phyloP scores from a whole-genome alignment of 2,888 invertebrate species.

The Oegoconia quadripuncta region DNA sequence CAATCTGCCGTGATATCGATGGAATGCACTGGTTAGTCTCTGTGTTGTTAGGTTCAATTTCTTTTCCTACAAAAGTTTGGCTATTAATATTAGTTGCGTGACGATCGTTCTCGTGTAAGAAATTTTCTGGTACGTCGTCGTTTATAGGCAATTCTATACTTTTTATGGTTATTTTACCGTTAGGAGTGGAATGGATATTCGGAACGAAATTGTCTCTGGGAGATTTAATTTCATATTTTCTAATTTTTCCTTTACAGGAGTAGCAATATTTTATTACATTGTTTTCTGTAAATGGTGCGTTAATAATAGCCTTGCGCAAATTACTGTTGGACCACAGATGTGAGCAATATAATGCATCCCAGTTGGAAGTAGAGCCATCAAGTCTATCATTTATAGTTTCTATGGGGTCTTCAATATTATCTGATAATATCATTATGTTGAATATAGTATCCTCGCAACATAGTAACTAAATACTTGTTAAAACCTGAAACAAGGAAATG shows the following conservation, averaged over 20 bases:
- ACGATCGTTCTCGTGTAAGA: conserved; percentile 28
- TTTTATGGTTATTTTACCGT: conserved; percentile 28
- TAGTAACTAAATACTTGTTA: conserved; percentile 17
- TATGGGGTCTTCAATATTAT: conserved; percentile 39
- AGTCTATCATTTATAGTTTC: conserved; percentile 34
- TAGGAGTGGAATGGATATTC: conserved; percentile 63
- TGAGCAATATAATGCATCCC: conserved; percentile 62
- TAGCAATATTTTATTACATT: conserved; percentile 60
- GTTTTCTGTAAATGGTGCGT: conserved; percentile 42
- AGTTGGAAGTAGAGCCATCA: conserved; percentile 47
- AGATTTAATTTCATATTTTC: conserved; percentile 63
- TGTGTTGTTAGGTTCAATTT: conserved; percentile 26
- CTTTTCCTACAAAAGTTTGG: conserved; percentile 25
- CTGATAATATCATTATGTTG: conserved; percentile 54
- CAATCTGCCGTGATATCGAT: conserved; percentile 66
- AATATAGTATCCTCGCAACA: conserved; percentile 20
- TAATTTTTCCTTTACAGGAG: conserved; percentile 66
- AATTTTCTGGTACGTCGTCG: conserved; percentile 30
- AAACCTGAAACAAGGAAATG: conserved; percentile 32
- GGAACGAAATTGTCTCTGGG: conserved; percentile 50
- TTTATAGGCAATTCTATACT: conserved; percentile 18
- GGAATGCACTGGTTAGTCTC: conserved; percentile 54
- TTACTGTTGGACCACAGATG: conserved; percentile 63
- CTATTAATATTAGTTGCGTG: conserved; percentile 30
- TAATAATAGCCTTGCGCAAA: conserved; percentile 51